phyloP scores from a whole-genome alignment of 1,140 invertebrate genomes.

The Lordiphosa mommai region DNA sequence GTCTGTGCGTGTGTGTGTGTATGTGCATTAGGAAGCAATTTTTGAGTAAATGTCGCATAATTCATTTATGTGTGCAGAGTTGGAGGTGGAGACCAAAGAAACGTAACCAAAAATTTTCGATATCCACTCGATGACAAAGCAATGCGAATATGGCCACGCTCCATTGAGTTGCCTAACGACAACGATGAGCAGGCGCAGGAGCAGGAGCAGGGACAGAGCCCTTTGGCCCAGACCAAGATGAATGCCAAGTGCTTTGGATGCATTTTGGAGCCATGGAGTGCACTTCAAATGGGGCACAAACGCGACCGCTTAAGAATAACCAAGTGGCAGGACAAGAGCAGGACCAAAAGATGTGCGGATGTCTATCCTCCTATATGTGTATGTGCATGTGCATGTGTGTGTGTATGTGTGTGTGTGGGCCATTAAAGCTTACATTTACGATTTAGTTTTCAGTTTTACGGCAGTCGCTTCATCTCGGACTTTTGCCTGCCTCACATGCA shows the following conservation, averaged over 20 bases:
- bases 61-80: constrained; percentile 66
- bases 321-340: constrained; percentile 26
- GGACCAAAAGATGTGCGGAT: background rate
- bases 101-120: constrained; percentile 17
- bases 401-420: constrained; percentile 9
- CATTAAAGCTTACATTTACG: constrained; percentile 59
- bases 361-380: background rate
- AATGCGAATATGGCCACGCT: constrained; percentile 40
- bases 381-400: background rate
- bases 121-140: constrained; percentile 39
- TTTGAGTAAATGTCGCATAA: constrained; percentile 77
- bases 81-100: constrained; percentile 13
- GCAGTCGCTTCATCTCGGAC: constrained; percentile 22
- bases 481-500: constrained; percentile 17
- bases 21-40: constrained; percentile 72
- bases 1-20: constrained; percentile 31
- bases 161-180: constrained; percentile 47
- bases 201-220: background rate
- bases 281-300: constrained; percentile 72
- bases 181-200: constrained; percentile 5
- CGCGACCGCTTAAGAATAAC: constrained; percentile 72
- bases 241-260: constrained; percentile 55
- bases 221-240: constrained; percentile 28
- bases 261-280: constrained; percentile 35
- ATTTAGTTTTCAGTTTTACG: constrained; percentile 65